phyloP scores from a whole-genome alignment of 2,113 vertebrate species.

The Zapus hudsonius region DNA sequence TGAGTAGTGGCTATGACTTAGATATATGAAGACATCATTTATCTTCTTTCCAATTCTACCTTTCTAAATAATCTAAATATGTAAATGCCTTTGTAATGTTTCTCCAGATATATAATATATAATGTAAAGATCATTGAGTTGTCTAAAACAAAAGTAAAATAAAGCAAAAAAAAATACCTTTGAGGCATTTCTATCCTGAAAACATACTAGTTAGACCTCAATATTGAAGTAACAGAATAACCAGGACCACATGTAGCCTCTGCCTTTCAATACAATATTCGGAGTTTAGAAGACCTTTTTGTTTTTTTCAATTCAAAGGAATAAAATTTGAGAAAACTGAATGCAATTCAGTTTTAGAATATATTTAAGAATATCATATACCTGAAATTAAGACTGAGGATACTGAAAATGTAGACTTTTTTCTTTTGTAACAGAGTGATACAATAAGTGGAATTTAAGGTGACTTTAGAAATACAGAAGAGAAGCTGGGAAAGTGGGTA shows the following conservation, averaged over 20 bases:
- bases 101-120: slow-evolving; percentile 45
- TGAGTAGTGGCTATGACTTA: slow-evolving; percentile 67
- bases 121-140: neutral
- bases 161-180: slow-evolving; percentile 13
- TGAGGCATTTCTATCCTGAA: neutral
- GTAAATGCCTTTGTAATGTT: slow-evolving; percentile 68
- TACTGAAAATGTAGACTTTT: neutral
- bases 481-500: too few species aligned
- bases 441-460: neutral
- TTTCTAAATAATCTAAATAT: slow-evolving; percentile 79
- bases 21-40: slow-evolving; percentile 74
- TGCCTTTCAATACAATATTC: neutral
- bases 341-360: slow-evolving; percentile 42
- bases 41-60: slow-evolving; percentile 73
- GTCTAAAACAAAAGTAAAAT: slow-evolving; percentile 4
- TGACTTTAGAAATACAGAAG: neutral
- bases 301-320: slow-evolving; percentile 57
- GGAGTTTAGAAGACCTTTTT: neutral
- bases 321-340: slow-evolving; percentile 57
- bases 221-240: slow-evolving; percentile 10
- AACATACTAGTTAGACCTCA: slow-evolving; percentile 5
- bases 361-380: slow-evolving; percentile 53
- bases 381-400: slow-evolving; percentile 1
- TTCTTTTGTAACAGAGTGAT: neutral
- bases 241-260: neutral